A percentile compares a stretch with the other conserved stretches of the same genome.
Evolutionary conservation across 2,888 invertebrate genomes (phyloP).

Genomic region (Plebejus melissa): DNA sequence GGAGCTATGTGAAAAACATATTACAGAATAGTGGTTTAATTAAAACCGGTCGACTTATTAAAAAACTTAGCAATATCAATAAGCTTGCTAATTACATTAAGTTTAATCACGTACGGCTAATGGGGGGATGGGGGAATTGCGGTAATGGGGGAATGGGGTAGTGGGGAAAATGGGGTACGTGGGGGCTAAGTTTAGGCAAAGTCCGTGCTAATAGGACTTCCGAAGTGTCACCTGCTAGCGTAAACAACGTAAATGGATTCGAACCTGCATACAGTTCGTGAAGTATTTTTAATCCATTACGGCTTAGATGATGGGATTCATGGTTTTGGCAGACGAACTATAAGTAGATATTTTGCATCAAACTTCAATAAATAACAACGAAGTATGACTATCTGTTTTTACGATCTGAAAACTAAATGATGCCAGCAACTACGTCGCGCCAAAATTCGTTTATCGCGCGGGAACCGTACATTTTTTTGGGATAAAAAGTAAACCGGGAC

Average conservation of each 20-base stretch:
- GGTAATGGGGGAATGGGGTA: background rate
- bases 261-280: background rate
- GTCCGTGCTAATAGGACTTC: constrained; percentile 11
- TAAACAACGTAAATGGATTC: background rate
- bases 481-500: too few relatives aligned
- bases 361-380: too few relatives aligned
- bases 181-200: background rate
- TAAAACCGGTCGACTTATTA: background rate
- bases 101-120: background rate
- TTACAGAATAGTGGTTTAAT: background rate
- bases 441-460: too few relatives aligned
- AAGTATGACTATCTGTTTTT: too few relatives aligned
- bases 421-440: too few relatives aligned
- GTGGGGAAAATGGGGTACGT: background rate
- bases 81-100: background rate
- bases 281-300: background rate
- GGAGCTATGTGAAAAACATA: too few relatives aligned
- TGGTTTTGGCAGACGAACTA: too few relatives aligned
- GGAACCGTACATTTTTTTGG: too few relatives aligned
- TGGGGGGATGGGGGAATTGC: background rate
- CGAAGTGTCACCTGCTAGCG: background rate
- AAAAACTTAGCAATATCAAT: background rate
- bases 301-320: background rate
- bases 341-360: too few relatives aligned
- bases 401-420: too few relatives aligned